Conservation (phyloP, 2,888 invertebrate species). For the Pseudococcus jackbeardsleyi region DNA sequence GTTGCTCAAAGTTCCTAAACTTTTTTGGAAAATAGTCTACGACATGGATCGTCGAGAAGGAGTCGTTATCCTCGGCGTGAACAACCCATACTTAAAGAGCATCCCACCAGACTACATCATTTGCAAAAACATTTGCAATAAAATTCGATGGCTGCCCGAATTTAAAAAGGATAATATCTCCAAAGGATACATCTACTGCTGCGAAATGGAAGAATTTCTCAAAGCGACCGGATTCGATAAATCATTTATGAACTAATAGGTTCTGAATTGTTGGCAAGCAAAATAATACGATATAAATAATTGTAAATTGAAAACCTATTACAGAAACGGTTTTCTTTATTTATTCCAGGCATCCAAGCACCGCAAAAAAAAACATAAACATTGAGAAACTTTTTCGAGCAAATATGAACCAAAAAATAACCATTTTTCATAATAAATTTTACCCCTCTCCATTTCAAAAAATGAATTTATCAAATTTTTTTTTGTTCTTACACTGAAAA, state of each 20-base stretch:
- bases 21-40: slow-evolving; percentile 76
- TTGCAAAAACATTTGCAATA: slow-evolving; percentile 72
- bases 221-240: slow-evolving; percentile 68
- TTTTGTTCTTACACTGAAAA: too few species aligned
- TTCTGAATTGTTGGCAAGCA: neutral
- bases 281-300: too few species aligned
- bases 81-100: slow-evolving; percentile 73
- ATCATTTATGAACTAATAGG: neutral
- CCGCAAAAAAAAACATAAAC: too few species aligned
- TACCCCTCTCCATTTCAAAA: too few species aligned
- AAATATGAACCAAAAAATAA: too few species aligned
- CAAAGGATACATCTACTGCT: slow-evolving; percentile 77
- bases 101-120: slow-evolving; percentile 69
- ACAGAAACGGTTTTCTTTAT: too few species aligned
- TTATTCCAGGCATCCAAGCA: too few species aligned
- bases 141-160: slow-evolving; percentile 75
- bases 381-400: too few species aligned
- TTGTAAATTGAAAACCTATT: too few species aligned
- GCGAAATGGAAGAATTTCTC: slow-evolving; percentile 74
- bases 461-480: too few species aligned
- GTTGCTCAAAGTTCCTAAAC: slow-evolving; percentile 71
- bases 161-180: slow-evolving; percentile 71
- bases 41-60: slow-evolving; percentile 73
- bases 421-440: too few species aligned
- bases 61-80: slow-evolving; percentile 76